These are phyloP conservation scores for Sylvilagus bachmani DNA, from an alignment of 2,113 vertebrate genomes.

Conservation along the genomic window DNA sequence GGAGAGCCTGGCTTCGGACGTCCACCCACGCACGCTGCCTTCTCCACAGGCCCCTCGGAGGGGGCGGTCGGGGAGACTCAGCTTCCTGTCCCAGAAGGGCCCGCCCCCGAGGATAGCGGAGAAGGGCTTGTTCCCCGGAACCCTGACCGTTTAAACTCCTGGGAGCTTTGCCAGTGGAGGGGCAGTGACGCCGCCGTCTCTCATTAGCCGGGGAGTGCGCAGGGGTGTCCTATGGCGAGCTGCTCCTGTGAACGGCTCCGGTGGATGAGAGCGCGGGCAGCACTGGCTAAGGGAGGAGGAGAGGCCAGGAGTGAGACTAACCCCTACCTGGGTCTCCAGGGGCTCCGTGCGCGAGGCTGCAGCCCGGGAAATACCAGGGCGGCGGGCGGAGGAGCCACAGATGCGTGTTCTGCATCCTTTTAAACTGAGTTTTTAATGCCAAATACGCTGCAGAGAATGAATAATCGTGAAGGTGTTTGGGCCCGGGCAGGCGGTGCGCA, in stretches of 20 bases:
- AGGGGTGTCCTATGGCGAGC: not conserved
- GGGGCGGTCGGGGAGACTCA: no score
- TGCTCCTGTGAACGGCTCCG: not conserved
- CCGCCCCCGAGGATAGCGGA: fast-evolving
- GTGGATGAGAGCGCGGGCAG: not conserved
- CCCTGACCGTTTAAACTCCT: not conserved
- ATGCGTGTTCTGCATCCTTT: not conserved
- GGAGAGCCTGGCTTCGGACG: not conserved
- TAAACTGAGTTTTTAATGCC: conserved; percentile 2
- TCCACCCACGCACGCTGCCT: not conserved
- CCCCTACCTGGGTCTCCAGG: not conserved
- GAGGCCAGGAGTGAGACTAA: not conserved
- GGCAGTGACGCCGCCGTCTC: not conserved
- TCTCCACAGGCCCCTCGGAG: not conserved
- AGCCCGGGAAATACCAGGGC: not conserved
- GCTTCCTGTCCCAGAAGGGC: not conserved
- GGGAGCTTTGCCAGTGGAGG: not conserved
- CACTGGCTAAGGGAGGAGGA: not conserved
- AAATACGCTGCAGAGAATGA: not conserved
- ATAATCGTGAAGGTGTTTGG: not conserved
- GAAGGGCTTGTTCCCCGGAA: not conserved
- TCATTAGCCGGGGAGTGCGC: not conserved
- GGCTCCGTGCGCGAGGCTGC: not conserved
- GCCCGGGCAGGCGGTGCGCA: not conserved
- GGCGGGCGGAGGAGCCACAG: not conserved